Evolutionary conservation across 2,113 vertebrate species (phyloP).

Genomic region (Amia ocellicauda): DNA sequence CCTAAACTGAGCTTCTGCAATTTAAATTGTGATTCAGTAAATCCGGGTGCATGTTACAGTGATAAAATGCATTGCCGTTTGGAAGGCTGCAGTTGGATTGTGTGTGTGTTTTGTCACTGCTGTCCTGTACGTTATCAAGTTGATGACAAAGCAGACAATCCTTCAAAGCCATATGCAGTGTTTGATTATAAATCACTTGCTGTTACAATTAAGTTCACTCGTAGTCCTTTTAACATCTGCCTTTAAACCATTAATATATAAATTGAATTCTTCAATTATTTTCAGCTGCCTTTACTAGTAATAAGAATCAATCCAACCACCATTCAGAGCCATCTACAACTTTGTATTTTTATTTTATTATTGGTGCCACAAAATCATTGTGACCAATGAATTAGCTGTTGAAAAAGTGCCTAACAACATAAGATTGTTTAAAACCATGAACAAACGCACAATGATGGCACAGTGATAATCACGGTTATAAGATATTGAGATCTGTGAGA

Average conservation of each 20-base stretch:
- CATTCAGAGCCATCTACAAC: constrained; percentile 51
- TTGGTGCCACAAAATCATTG: background rate
- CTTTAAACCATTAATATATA: constrained; percentile 65
- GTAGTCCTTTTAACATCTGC: constrained; percentile 68
- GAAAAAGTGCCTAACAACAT: background rate
- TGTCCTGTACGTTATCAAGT: constrained; percentile 69
- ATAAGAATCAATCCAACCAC: constrained; percentile 37
- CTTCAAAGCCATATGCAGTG: constrained; percentile 64
- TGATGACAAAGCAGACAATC: constrained; percentile 54
- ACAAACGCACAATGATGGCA: no score
- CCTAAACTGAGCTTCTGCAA: constrained; percentile 18
- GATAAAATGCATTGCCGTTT: constrained; percentile 9
- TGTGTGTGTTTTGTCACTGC: constrained; percentile 31
- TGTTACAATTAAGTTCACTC: constrained; percentile 65
- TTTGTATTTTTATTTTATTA: constrained; percentile 32
- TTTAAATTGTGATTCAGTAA: constrained; percentile 21
- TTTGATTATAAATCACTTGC: constrained; percentile 63
- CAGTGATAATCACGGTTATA: no score
- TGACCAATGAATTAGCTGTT: background rate
- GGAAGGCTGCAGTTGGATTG: constrained; percentile 13
- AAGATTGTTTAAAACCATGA: background rate
- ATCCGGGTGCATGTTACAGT: constrained; percentile 47
- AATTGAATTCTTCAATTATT: constrained; percentile 67
- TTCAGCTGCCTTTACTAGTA: constrained; percentile 49
- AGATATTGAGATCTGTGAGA: no score